Evolutionary conservation across 2,797 vertebrate species (phyloP).

Genomic region (Rachycentron canadum): DNA sequence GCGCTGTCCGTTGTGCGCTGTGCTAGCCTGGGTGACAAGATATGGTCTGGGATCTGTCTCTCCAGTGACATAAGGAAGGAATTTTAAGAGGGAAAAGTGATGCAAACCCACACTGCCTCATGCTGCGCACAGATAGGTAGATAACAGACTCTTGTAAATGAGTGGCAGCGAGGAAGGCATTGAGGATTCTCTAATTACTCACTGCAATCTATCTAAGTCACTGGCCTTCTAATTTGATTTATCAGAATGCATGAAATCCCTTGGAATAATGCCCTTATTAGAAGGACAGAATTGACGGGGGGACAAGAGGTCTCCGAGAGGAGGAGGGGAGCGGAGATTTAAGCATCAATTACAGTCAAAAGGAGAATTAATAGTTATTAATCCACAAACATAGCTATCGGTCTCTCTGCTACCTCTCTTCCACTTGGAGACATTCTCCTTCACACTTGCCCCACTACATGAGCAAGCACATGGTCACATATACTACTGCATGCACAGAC

Average conservation of each 20-base stretch:
- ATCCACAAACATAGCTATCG: constrained; percentile 77
- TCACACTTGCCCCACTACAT: constrained; percentile 33
- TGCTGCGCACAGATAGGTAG: constrained; percentile 82
- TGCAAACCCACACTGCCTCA: constrained; percentile 80
- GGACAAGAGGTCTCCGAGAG: constrained; percentile 81
- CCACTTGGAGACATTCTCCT: constrained; percentile 50
- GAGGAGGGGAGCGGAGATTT: constrained; percentile 78
- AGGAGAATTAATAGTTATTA: constrained; percentile 88
- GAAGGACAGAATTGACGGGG: constrained; percentile 82
- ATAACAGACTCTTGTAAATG: constrained; percentile 85
- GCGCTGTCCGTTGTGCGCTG: constrained; percentile 89
- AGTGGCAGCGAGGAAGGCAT: constrained; percentile 87
- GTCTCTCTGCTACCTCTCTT: constrained; percentile 54
- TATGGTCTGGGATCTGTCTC: constrained; percentile 96
- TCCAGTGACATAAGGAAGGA: constrained; percentile 92
- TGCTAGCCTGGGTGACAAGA: constrained; percentile 92
- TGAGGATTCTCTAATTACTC: constrained; percentile 89
- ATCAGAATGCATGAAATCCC: constrained; percentile 87
- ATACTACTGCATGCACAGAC: constrained; percentile 12
- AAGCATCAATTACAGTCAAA: constrained; percentile 89
- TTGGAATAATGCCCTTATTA: constrained; percentile 87
- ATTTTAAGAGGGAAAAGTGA: constrained; percentile 82
- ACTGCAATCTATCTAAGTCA: constrained; percentile 86
- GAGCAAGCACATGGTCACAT: not conserved
- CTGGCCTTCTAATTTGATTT: constrained; percentile 88